phyloP scores from a whole-genome alignment of 1,140 invertebrate species.

The Dysdera silvatica region DNA sequence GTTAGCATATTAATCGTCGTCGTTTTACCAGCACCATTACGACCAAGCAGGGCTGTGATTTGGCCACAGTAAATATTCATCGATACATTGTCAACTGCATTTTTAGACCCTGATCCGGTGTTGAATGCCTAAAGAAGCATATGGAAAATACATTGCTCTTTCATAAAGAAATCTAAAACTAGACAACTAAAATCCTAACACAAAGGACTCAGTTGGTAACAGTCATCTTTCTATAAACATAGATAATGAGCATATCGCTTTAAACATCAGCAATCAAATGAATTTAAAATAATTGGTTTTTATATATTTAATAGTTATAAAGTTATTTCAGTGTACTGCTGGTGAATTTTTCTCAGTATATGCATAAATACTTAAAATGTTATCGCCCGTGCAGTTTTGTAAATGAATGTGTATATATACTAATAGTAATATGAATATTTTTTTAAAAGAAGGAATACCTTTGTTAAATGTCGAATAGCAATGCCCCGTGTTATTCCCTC shows the following conservation, averaged over 20 bases:
- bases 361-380: too few relatives aligned
- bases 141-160: background rate
- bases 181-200: background rate
- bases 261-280: too few relatives aligned
- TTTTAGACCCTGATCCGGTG: slow-evolving; percentile 41
- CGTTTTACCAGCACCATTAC: slow-evolving; percentile 76
- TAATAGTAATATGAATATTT: background rate
- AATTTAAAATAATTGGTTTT: too few relatives aligned
- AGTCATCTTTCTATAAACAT: too few relatives aligned
- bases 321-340: too few relatives aligned
- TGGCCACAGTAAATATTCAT: slow-evolving; percentile 69
- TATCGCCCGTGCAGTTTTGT: too few relatives aligned
- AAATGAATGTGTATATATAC: background rate
- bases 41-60: slow-evolving; percentile 77
- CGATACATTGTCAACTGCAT: slow-evolving; percentile 59
- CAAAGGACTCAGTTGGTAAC: too few relatives aligned
- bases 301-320: too few relatives aligned
- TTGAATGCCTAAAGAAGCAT: slow-evolving; percentile 7
- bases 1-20: slow-evolving; percentile 75
- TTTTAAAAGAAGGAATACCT: slow-evolving; percentile 20
- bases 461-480: slow-evolving; percentile 13
- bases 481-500: slow-evolving; percentile 3
- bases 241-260: too few relatives aligned
- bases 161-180: background rate
- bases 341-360: too few relatives aligned